Evolutionary conservation across 2,888 invertebrate genomes (phyloP), one percentile per base, ranked within the genome.

Genomic region (Cordilura impudica): DNA sequence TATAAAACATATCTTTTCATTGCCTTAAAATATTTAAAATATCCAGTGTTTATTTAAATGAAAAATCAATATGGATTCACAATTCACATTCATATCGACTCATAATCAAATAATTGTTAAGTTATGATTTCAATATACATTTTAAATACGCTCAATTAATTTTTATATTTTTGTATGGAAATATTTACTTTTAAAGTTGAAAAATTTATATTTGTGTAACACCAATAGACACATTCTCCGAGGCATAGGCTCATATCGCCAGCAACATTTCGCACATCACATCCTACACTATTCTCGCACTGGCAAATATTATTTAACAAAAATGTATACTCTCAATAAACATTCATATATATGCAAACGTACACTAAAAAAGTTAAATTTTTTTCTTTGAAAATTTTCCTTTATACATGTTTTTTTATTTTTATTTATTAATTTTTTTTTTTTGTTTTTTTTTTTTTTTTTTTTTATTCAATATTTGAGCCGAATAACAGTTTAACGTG

Each of bases 191-290:
- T 35, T 71, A 47, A 69, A 56, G 56, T 39, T 69, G 43, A 56
- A 69, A 69, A 63, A 56, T 49, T 47, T 54, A 45, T 75, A 63
- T 75, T 69, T 75, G 56, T 69, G 69, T 31, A 75, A 63, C 56
- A 49, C 49, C 39, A 49, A 26, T 54, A 49, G 47, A 31, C 69
- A 47, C 14, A 56, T 73, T 16, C 21, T 12, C 35, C 35, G 31
- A 12, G 31, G 29, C 6, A 29, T 29, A n/a, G 35, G 35, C 35
- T 12, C 35, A 35, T 35, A 21, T 23, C 10, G 8, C 45, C 45
- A 26, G 21, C 35, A 39, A 39, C 31, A 2, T 10, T 45, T 67
- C 39, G 43, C 66, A 67, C 54, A 56, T 51, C 21, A 56, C 16
- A 23, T 18, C n/a, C n/a, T 10, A 43, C 26, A 29, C 39, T 53